Percentiles rank a stretch among this genome's conserved stretches.
phyloP scores from a whole-genome alignment of 2,888 invertebrate genomes.

The Meliscaeva auricollis region DNA sequence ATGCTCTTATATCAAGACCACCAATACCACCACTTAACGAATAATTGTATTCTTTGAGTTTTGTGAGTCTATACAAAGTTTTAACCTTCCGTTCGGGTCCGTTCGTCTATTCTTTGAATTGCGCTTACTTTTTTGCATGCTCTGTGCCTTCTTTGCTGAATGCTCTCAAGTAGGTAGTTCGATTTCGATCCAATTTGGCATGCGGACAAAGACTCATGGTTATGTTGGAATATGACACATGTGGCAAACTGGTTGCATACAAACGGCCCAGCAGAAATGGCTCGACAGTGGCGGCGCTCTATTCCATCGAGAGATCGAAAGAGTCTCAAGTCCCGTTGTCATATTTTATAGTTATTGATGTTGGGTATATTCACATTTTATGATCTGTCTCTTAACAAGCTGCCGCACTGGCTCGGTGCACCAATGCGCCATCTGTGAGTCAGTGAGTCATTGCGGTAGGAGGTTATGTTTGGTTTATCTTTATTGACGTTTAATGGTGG shows the following conservation, averaged over 20 bases:
- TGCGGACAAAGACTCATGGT: constrained; percentile 54
- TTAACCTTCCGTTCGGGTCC: neutral
- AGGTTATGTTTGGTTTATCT: constrained; percentile 45
- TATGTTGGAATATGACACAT: constrained; percentile 66
- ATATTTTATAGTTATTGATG: constrained; percentile 70
- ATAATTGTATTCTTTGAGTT: constrained; percentile 39
- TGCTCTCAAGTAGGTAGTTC: constrained; percentile 46
- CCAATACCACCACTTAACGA: constrained; percentile 63
- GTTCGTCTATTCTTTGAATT: neutral
- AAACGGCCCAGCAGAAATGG: constrained; percentile 18
- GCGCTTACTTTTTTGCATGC: too few relatives aligned
- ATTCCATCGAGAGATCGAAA: neutral
- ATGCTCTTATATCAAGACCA: constrained; percentile 27
- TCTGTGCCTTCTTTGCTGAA: constrained; percentile 24
- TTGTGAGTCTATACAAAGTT: constrained; percentile 18
- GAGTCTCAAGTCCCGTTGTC: constrained; percentile 45
- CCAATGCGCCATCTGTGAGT: constrained; percentile 55
- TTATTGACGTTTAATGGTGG: constrained; percentile 53
- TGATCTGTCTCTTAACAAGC: constrained; percentile 44
- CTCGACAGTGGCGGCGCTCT: neutral
- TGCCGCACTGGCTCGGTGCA: constrained; percentile 13
- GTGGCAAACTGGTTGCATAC: constrained; percentile 33
- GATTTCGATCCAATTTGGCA: constrained; percentile 63
- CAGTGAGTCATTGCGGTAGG: constrained; percentile 27
- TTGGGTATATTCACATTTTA: constrained; percentile 46